Percentiles rank a stretch among this genome's conserved stretches.
phyloP scores from a whole-genome alignment of 2,113 vertebrate genomes.

The Leucopsar rothschildi region DNA sequence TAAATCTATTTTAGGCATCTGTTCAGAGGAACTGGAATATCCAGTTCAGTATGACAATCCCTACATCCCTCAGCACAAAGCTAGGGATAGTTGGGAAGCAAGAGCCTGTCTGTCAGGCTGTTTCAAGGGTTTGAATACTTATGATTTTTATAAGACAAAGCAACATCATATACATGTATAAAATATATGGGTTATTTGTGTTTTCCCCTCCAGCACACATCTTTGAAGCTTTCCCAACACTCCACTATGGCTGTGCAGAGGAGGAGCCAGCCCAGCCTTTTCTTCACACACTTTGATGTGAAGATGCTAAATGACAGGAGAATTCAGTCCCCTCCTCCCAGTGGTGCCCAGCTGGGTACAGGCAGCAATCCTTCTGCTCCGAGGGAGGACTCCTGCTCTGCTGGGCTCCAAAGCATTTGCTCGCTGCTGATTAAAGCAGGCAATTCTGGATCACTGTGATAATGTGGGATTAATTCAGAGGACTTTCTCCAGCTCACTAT shows the following conservation, averaged over 20 bases:
- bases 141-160: not conserved
- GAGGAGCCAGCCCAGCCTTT: not conserved
- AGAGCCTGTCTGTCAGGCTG: not conserved
- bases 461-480: not conserved
- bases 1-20: not conserved
- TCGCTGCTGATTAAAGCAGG: not conserved
- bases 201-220: not conserved
- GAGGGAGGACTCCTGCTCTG: not conserved
- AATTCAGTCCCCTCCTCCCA: not conserved
- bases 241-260: not conserved
- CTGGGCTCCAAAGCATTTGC: accelerated
- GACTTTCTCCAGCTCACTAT: not conserved
- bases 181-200: not conserved
- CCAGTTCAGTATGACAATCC: not conserved
- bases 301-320: not conserved
- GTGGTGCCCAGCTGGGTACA: not conserved
- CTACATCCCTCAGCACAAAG: not conserved
- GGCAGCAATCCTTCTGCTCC: not conserved
- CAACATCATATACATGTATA: not conserved
- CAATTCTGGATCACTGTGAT: not conserved
- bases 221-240: not conserved
- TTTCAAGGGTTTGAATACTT: not conserved
- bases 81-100: accelerated
- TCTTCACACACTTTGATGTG: not conserved
- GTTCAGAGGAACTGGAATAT: not conserved